Percentiles rank a stretch among this genome's conserved stretches.
These are phyloP conservation scores for Muscidifurax raptorellus DNA, from an alignment of 1,140 invertebrate species.

Conservation along the genomic window DNA sequence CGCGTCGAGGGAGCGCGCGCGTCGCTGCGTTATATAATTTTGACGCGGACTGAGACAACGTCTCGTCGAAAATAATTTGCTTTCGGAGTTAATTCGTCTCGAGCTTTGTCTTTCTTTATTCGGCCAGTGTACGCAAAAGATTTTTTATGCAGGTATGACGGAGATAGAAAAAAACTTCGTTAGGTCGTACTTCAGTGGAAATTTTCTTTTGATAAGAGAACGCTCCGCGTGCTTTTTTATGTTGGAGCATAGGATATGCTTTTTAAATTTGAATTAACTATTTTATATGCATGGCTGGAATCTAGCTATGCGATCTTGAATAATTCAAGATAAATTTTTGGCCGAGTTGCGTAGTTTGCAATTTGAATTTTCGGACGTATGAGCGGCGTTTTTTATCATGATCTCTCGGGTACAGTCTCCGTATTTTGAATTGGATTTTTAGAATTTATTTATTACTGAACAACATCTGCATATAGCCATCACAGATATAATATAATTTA, in stretches of 20 bases:
- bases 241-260: background rate
- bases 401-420: background rate
- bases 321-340: background rate
- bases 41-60: background rate
- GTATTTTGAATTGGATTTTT: background rate
- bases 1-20: background rate
- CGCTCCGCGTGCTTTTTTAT: background rate
- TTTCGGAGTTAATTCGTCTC: slow-evolving; percentile 26
- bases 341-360: background rate
- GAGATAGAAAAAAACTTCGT: slow-evolving; percentile 27
- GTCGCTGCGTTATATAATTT: slow-evolving; percentile 3
- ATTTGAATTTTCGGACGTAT: background rate
- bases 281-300: background rate
- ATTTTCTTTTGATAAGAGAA: background rate
- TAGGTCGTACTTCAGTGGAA: background rate
- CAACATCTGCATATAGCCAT: too few species aligned
- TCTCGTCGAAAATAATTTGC: slow-evolving; percentile 29
- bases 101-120: background rate
- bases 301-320: background rate
- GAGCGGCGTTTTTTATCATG: background rate
- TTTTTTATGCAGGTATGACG: background rate
- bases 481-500: too few species aligned
- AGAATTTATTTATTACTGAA: background rate
- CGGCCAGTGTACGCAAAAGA: background rate
- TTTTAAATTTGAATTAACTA: slow-evolving; percentile 12